Base-by-base conservation (phyloP, 2,797 vertebrate genomes). In the Dromococcyx pavoninus region DNA sequence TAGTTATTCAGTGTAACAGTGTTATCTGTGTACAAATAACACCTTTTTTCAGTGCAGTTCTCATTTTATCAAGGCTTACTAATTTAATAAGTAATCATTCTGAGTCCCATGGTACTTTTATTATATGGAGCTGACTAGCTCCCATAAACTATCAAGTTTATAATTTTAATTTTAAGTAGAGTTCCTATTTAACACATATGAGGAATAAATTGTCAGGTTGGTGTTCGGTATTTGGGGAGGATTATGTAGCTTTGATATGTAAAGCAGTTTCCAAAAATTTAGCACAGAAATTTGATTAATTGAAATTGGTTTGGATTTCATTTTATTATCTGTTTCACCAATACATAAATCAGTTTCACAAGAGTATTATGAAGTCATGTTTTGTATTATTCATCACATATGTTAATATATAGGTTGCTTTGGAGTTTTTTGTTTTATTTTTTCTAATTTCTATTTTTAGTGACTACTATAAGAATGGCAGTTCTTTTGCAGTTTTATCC, bases 161-260 rank as follows among this genome's bases (percentile, higher is more conserved):
- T 85, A 50, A 85, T 62, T 94, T 88, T 70, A 79, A 44, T 93
- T 94, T 88, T 87, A 86, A 86, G 25, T 65, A 79, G 30, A 88
- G 5, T 53, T 94, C 41, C n/a, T 82, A 50, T 75, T 94, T 72
- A 80, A 82, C n/a, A 41, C 80, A 85, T 25, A 27, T 80, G 64
- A 88, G 13, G 13, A 94, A 23, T 87, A 95, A 86, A 89, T 86
- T 74, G 13, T 54, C 53, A 93, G 13, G 14, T 76, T 81, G 41
- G 27, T 90, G 57, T 91, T 91, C 76, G 48, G 30, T 81, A 35
- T 87, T 87, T 78, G 21, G 8, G 24, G 18, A 86, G 41, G 41
- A 54, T 76, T 88, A 74, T 81, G 60, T 51, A 76, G 5, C 6
- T 87, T 14, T 62, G 48, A 43, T 19, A 70, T 39, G 58, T 15